Percentiles rank a stretch among this genome's conserved stretches.
phyloP scores from a whole-genome alignment of 1,140 invertebrate species.

The Lysiphlebus fabarum region DNA sequence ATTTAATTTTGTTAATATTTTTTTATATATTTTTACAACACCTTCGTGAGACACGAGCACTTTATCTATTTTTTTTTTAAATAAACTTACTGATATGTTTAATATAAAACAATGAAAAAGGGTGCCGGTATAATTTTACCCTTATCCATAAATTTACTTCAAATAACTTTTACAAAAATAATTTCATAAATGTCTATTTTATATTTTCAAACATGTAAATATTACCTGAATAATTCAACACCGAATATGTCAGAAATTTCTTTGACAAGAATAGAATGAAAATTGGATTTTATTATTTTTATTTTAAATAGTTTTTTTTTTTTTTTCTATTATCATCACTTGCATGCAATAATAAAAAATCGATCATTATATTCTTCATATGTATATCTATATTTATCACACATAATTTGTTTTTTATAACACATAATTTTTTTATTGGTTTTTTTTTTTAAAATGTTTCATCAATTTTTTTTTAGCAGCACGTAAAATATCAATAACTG shows the following conservation, averaged over 20 bases:
- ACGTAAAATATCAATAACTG: constrained; percentile 24
- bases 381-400: not conserved
- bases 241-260: no score
- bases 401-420: constrained; percentile 19
- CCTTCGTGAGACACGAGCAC: constrained; percentile 20
- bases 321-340: constrained; percentile 17
- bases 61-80: constrained; percentile 2
- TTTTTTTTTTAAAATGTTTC: constrained; percentile 7
- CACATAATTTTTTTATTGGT: constrained; percentile 18
- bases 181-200: constrained; percentile 9
- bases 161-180: constrained; percentile 10
- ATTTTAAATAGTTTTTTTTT: not conserved
- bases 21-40: not conserved
- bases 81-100: not conserved
- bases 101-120: constrained; percentile 5
- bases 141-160: constrained; percentile 13
- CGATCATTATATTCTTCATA: constrained; percentile 16
- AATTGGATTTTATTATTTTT: not conserved
- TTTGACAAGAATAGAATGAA: constrained; percentile 1
- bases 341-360: constrained; percentile 21
- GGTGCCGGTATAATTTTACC: constrained; percentile 6
- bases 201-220: no score
- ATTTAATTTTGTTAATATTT: not conserved
- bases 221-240: no score
- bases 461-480: constrained; percentile 12